phyloP scores from a whole-genome alignment of 1,140 invertebrate genomes.

The Helicoverpa armigera region DNA sequence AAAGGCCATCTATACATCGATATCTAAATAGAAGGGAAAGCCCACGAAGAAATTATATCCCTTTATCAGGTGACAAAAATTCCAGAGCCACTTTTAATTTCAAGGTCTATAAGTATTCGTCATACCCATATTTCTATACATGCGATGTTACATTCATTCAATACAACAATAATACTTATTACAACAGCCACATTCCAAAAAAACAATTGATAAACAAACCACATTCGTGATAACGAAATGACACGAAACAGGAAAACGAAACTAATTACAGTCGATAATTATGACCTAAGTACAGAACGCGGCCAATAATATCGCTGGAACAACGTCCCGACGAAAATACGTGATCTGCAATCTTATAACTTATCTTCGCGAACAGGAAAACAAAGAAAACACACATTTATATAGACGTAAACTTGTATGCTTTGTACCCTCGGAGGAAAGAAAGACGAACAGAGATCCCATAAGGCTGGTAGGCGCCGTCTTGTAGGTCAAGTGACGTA shows the following conservation, averaged over 20 bases:
- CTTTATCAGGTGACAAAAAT: too few species aligned
- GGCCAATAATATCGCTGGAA: slow-evolving; percentile 62
- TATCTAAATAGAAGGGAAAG: too few species aligned
- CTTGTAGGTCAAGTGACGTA: too few species aligned
- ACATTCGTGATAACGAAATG: slow-evolving; percentile 15
- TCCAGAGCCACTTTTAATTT: too few species aligned
- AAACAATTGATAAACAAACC: slow-evolving; percentile 13
- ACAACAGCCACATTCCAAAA: neutral
- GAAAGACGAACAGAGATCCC: too few species aligned
- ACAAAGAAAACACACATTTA: slow-evolving; percentile 13
- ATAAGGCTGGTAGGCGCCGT: too few species aligned
- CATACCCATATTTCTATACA: too few species aligned
- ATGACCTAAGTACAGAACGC: slow-evolving; percentile 49
- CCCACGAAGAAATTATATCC: too few species aligned
- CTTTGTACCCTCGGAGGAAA: too few species aligned
- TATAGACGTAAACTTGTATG: neutral
- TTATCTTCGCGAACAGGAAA: slow-evolving; percentile 23
- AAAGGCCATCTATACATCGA: too few species aligned
- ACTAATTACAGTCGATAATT: slow-evolving; percentile 47
- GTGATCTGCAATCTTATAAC: slow-evolving; percentile 67
- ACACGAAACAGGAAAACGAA: slow-evolving; percentile 40
- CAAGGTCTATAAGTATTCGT: too few species aligned
- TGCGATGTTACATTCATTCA: neutral
- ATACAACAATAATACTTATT: neutral
- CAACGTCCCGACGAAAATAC: slow-evolving; percentile 63